Conservation (phyloP, 2,113 vertebrate genomes). For the Trachemys scripta region DNA sequence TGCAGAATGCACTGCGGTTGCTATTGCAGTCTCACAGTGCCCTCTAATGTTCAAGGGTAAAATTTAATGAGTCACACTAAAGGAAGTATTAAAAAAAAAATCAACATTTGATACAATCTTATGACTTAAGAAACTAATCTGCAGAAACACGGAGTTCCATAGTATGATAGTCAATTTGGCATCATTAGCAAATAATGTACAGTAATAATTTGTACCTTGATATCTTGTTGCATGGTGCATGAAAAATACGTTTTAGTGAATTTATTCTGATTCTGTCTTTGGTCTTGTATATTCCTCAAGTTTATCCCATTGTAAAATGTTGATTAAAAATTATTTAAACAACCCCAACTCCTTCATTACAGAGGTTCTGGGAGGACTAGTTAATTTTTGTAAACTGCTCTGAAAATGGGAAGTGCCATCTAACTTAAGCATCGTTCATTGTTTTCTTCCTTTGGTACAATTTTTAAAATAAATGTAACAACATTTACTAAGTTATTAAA, state of each 20-base stretch:
- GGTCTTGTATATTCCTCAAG: background rate
- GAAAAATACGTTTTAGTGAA: background rate
- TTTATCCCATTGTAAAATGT: background rate
- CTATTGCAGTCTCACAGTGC: conserved; percentile 33
- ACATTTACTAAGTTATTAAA: background rate
- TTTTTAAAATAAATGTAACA: background rate
- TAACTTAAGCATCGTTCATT: no score
- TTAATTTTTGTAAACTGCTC: background rate
- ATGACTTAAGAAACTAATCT: background rate
- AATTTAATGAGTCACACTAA: background rate
- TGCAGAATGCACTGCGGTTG: fast-evolving
- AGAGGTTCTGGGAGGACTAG: background rate
- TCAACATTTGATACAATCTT: background rate
- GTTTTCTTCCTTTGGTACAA: background rate
- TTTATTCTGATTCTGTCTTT: background rate
- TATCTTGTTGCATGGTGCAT: background rate
- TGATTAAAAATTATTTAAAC: background rate
- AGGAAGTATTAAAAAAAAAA: background rate
- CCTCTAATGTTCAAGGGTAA: conserved; percentile 56
- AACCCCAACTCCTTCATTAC: background rate
- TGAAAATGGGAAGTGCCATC: background rate
- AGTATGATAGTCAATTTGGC: background rate
- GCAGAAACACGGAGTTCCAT: background rate
- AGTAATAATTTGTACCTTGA: background rate
- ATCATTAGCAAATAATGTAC: background rate